A percentile compares a stretch with the other conserved stretches of the same genome.
Evolutionary conservation across 1,140 invertebrate genomes (phyloP).

Genomic region (Drosophila punjabiensis): DNA sequence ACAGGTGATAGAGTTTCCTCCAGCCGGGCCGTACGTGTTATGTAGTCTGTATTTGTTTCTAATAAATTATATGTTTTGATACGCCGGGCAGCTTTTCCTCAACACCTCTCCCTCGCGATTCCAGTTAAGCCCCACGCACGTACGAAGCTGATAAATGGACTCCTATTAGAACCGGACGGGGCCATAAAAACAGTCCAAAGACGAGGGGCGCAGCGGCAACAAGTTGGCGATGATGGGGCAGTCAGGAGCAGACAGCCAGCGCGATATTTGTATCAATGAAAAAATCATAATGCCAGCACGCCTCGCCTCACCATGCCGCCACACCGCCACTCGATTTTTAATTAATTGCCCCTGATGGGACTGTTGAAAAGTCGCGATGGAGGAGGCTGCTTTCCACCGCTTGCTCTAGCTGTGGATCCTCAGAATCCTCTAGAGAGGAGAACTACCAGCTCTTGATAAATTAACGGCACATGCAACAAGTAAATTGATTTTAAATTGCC

Average conservation of each 20-base stretch:
- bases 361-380: conserved; percentile 71
- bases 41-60: conserved; percentile 49
- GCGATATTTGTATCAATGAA: conserved; percentile 81
- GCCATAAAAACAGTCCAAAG: conserved; percentile 65
- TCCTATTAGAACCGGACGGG: conserved; percentile 64
- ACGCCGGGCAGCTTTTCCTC: conserved; percentile 23
- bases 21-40: conserved; percentile 15
- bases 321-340: conserved; percentile 60
- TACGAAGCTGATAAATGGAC: conserved; percentile 75
- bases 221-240: conserved; percentile 44
- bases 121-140: conserved; percentile 62
- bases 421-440: conserved; percentile 3
- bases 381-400: conserved; percentile 1
- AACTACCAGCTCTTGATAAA: conserved; percentile 61
- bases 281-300: conserved; percentile 81
- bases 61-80: conserved; percentile 55
- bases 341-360: conserved; percentile 81
- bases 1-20: conserved; percentile 29
- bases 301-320: conserved; percentile 16
- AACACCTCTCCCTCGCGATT: conserved; percentile 51
- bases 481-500: conserved; percentile 83
- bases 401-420: background rate
- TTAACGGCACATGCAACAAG: conserved; percentile 80
- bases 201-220: conserved; percentile 40
- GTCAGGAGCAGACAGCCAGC: conserved; percentile 20